Evolutionary conservation across 1,140 invertebrate species (phyloP), one percentile per base, ranked within the genome.

Genomic region (Chironomus tepperi): DNA sequence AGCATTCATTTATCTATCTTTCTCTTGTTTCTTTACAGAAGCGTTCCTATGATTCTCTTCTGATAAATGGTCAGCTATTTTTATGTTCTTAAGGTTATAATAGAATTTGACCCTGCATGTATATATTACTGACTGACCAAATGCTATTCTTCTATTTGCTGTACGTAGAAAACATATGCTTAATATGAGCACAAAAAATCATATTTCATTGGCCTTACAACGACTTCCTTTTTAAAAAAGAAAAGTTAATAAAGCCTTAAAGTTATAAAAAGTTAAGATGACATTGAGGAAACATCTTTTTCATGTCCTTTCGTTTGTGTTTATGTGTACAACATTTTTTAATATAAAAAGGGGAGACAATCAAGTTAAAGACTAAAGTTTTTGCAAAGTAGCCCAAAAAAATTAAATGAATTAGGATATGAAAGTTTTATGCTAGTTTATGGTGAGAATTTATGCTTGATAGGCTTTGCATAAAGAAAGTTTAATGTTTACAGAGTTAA

Each of bases 11-110:
- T 34, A 34, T 34, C 24, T 5, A 34, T 34, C 24, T 34, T 34
- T 34, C 24, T 57, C 12, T 57, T 57, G 5, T 47, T 57, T 15
- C 12, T 15, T 57, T 57, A 57, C 47, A 57, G 47, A 57, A 34
- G 24, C 24, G 5, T 5, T 34, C 24, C 24, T 34, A 34, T 34
- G 47, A n/a, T 5, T 15, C 47, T 57, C 12, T 15, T 57, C 47
- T 57, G 47, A 57, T 57, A 57, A 57, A 57, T 57, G 47, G n/a
- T 12, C 47, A 57, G 47, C n/a, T n/a, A 57, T 57, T 57, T 57
- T 57, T 57, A 57, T 57, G 47, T 57, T n/a, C 47, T 57, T 57
- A 57, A 57, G 47, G 47, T 57, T 57, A 57, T 57, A 57, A 57
- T 57, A 57, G 47, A 57, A 57, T 57, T n/a, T 57, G 47, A 57